Evolutionary conservation across 2,797 vertebrate genomes (phyloP).

Genomic region (Thaleichthys pacificus): DNA sequence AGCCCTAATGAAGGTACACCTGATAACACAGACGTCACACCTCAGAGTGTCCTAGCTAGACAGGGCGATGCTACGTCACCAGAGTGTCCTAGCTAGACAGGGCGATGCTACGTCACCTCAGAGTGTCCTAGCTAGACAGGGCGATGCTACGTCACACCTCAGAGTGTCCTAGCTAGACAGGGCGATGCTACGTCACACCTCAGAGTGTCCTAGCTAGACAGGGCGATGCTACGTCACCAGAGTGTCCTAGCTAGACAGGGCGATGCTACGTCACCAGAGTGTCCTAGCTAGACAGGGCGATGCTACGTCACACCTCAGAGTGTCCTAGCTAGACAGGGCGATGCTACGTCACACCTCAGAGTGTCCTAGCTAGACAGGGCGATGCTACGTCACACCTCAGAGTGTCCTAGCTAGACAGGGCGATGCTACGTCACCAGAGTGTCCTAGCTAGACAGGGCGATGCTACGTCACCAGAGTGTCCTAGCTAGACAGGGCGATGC

Average conservation of each 20-base stretch:
- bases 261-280: not conserved
- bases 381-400: constrained; percentile 39
- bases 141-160: constrained; percentile 39
- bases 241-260: not conserved
- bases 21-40: constrained; percentile 47
- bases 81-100: not conserved
- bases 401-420: not conserved
- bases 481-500: no score
- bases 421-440: constrained; percentile 27
- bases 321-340: not conserved
- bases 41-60: constrained; percentile 19
- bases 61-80: not conserved
- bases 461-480: not conserved
- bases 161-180: not conserved
- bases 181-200: constrained; percentile 39
- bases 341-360: constrained; percentile 39
- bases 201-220: constrained; percentile 2
- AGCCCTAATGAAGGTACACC: constrained; percentile 48
- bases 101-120: constrained; percentile 26
- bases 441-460: not conserved
- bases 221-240: constrained; percentile 23
- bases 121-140: not conserved
- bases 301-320: constrained; percentile 39
- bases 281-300: no score
- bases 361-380: not conserved